Percentiles rank a stretch among this genome's conserved stretches.
phyloP scores from a whole-genome alignment of 2,113 vertebrate species.

The Macroglossus sobrinus region DNA sequence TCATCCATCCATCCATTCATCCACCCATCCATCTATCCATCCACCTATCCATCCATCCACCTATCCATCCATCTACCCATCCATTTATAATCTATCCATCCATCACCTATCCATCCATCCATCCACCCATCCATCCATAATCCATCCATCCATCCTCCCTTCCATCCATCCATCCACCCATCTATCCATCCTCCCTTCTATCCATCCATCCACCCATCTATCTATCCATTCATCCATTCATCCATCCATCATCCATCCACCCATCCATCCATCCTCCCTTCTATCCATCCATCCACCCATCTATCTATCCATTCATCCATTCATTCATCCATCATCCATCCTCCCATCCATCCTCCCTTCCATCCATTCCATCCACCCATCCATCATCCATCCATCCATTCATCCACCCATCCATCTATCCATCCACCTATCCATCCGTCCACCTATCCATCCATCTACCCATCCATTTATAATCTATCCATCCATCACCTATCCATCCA shows the following conservation, averaged over 20 bases:
- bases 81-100: rapidly evolving
- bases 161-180: background rate
- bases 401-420: background rate
- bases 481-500: rapidly evolving
- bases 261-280: background rate
- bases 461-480: too few species aligned
- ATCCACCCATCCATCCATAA: background rate
- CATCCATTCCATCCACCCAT: background rate
- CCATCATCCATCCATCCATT: too few species aligned
- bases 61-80: rapidly evolving
- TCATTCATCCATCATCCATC: background rate
- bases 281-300: background rate
- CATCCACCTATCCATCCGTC: background rate
- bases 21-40: background rate
- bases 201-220: too few species aligned
- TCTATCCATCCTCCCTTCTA: too few species aligned
- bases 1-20: too few species aligned
- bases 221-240: too few species aligned
- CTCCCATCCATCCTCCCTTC: rapidly evolving
- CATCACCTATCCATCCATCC: background rate
- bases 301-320: background rate
- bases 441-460: background rate
- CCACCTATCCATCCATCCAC: background rate
- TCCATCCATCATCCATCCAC: too few species aligned
- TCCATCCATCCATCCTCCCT: background rate